Evolutionary conservation across 2,113 vertebrate species (phyloP).

Genomic region (Protomyctophum bolini): DNA sequence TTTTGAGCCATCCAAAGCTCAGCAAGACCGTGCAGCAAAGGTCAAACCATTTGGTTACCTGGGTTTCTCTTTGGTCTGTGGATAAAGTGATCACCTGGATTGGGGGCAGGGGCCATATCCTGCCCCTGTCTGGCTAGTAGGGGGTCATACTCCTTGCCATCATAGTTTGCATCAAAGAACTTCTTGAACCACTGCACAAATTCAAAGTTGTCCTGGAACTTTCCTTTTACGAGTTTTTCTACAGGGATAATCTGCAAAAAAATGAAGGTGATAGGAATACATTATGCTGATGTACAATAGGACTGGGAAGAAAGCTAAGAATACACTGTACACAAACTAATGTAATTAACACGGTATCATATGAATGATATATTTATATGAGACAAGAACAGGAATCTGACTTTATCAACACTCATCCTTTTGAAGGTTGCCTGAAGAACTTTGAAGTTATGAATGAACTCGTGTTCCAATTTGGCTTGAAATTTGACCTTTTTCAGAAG

Average conservation of each 20-base stretch:
- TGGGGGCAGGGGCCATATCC: slow-evolving; percentile 87
- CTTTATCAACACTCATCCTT: slow-evolving; percentile 97
- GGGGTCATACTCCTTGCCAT: slow-evolving; percentile 97
- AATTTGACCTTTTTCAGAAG: slow-evolving; percentile 98
- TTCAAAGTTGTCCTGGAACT: slow-evolving; percentile 99
- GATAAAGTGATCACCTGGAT: slow-evolving; percentile 98
- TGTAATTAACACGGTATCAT: not conserved
- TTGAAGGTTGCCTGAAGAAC: slow-evolving; percentile 96
- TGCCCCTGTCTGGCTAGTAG: slow-evolving; percentile 94
- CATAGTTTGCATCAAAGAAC: slow-evolving; percentile 98
- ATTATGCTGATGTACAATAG: not conserved
- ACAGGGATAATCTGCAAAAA: slow-evolving; percentile 91
- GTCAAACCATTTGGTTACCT: slow-evolving; percentile 83
- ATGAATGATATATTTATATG: not conserved
- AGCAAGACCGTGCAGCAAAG: slow-evolving; percentile 71
- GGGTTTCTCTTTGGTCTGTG: slow-evolving; percentile 94
- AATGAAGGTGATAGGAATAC: not conserved
- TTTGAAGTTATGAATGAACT: slow-evolving; percentile 99
- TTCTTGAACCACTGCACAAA: slow-evolving; percentile 99
- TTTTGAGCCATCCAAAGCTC: slow-evolving; percentile 75
- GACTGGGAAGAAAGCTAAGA: not conserved
- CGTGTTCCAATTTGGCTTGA: slow-evolving; percentile 96
- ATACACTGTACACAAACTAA: not conserved
- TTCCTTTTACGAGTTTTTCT: slow-evolving; percentile 95
- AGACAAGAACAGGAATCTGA: slow-evolving; percentile 65